These are phyloP conservation scores for Plestiodon gilberti DNA, from an alignment of 2,113 vertebrate species.

Conservation along the genomic window DNA sequence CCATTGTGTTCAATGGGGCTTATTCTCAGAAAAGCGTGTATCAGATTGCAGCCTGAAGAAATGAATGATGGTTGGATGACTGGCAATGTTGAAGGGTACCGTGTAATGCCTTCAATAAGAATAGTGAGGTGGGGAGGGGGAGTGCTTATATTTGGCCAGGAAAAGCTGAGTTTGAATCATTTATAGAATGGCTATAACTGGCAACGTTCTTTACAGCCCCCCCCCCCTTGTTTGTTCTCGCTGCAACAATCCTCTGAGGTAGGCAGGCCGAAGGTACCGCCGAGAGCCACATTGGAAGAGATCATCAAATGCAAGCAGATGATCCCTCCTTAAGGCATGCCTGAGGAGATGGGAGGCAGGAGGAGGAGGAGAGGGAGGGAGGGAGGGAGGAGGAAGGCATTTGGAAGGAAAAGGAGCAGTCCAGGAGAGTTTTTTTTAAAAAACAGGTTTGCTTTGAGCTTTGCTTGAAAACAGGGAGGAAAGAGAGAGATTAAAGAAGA, in stretches of 20 bases:
- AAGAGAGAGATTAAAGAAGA: constrained; percentile 10
- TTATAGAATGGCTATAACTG: background rate
- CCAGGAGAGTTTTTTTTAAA: background rate
- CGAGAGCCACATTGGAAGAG: background rate
- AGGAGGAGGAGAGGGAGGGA: background rate
- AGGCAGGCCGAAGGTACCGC: background rate
- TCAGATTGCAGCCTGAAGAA: background rate
- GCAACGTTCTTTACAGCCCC: background rate
- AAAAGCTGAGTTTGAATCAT: background rate
- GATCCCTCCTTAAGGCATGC: background rate
- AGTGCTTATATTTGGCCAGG: background rate
- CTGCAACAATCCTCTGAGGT: background rate
- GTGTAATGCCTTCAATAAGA: background rate
- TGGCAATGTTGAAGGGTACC: background rate
- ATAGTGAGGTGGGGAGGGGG: background rate
- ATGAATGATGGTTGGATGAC: background rate
- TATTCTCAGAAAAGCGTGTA: no score
- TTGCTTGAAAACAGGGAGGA: background rate
- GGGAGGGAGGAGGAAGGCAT: background rate
- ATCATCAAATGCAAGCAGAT: background rate
- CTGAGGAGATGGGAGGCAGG: background rate
- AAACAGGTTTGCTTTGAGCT: background rate
- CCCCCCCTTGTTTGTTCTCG: background rate
- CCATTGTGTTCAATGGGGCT: no score
- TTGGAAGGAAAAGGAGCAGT: background rate